A percentile compares a stretch with the other conserved stretches of the same genome.
Evolutionary conservation across 2,888 invertebrate genomes (phyloP).

Genomic region (Stenotaenia linearis): DNA sequence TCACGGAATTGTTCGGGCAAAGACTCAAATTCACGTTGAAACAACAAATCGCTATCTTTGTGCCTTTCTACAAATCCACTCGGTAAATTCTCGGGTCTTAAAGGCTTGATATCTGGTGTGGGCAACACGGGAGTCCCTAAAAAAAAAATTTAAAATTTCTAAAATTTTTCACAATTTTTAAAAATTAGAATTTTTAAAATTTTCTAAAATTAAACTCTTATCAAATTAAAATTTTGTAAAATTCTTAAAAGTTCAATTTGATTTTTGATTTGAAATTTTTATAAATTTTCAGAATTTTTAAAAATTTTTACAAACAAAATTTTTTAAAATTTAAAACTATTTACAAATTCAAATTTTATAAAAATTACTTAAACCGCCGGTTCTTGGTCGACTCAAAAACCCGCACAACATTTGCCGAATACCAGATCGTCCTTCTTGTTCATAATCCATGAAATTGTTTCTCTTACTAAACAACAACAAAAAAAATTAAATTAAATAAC

Average conservation of each 20-base stretch:
- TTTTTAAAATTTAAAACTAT: too few relatives aligned
- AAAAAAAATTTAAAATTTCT: constrained; percentile 1
- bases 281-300: too few relatives aligned
- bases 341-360: too few relatives aligned
- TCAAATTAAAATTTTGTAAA: too few relatives aligned
- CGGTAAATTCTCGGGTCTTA: constrained; percentile 65
- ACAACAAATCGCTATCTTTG: constrained; percentile 81
- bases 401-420: constrained; percentile 20
- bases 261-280: too few relatives aligned
- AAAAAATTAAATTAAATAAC: not conserved
- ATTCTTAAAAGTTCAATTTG: too few relatives aligned
- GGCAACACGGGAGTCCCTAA: constrained; percentile 59
- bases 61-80: constrained; percentile 74
- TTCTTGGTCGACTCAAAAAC: not conserved
- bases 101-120: constrained; percentile 76
- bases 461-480: constrained; percentile 3
- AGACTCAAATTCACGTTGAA: constrained; percentile 83
- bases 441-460: constrained; percentile 15
- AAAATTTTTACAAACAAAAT: too few relatives aligned
- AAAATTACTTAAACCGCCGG: not conserved
- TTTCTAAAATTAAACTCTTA: too few relatives aligned
- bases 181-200: not conserved
- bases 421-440: not conserved
- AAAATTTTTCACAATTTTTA: not conserved
- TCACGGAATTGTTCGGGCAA: constrained; percentile 81